phyloP scores from a whole-genome alignment of 2,888 invertebrate species.

The Liodrosophila aerea region DNA sequence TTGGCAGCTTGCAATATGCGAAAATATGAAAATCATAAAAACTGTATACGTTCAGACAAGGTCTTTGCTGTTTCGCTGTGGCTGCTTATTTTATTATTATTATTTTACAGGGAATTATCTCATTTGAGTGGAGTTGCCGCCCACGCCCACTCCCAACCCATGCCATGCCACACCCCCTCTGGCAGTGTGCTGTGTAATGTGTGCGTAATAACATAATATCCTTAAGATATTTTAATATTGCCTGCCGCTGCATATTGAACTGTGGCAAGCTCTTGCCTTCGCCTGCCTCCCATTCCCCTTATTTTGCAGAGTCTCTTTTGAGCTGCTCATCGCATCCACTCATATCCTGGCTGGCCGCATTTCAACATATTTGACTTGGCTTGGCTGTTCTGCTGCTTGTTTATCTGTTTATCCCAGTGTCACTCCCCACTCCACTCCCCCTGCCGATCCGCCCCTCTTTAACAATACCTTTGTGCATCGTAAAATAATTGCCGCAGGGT shows the following conservation, averaged over 20 bases:
- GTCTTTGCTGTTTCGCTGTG: conserved; percentile 21
- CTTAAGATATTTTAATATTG: conserved; percentile 80
- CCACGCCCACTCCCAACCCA: neutral
- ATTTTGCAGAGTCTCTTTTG: conserved; percentile 21
- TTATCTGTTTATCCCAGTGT: conserved; percentile 50
- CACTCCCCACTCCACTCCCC: conserved; percentile 6
- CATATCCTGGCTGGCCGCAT: conserved; percentile 57
- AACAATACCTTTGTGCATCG: conserved; percentile 82
- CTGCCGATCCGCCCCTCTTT: conserved; percentile 46
- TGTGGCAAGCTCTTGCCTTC: conserved; percentile 57
- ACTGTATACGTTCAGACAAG: conserved; percentile 24
- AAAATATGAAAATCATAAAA: conserved; percentile 72
- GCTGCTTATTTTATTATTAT: conserved; percentile 77
- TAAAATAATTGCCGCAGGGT: conserved; percentile 79
- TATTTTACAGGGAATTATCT: conserved; percentile 80
- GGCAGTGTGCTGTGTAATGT: conserved; percentile 64
- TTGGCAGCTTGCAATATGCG: conserved; percentile 27
- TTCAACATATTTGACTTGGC: conserved; percentile 77
- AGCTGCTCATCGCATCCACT: conserved; percentile 20
- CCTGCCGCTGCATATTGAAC: conserved; percentile 74
- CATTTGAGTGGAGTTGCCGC: conserved; percentile 72
- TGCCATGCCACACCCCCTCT: conserved; percentile 6
- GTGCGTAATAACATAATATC: conserved; percentile 80
- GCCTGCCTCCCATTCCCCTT: conserved; percentile 9
- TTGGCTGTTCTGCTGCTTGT: conserved; percentile 54